A percentile compares a stretch with the other conserved stretches of the same genome.
Evolutionary conservation across 2,113 vertebrate genomes (phyloP).

Genomic region (Callipepla squamata): DNA sequence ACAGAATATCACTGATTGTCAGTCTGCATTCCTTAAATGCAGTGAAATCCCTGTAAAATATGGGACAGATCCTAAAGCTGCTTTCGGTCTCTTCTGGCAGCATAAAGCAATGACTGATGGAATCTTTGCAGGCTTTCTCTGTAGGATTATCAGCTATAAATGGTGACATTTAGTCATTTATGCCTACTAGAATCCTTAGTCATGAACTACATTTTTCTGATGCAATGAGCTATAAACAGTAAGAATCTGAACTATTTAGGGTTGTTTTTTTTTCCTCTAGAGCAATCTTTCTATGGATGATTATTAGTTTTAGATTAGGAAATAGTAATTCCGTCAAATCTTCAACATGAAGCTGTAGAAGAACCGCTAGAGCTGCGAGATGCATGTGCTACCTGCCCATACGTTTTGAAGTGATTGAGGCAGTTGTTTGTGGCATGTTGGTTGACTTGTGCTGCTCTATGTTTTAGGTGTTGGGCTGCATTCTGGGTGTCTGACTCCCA

Average conservation of each 20-base stretch:
- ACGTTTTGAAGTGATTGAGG: background rate
- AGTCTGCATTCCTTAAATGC: conserved; percentile 11
- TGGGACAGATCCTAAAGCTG: conserved; percentile 28
- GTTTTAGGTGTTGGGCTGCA: conserved; percentile 46
- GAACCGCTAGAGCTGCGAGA: background rate
- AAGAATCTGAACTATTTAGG: background rate
- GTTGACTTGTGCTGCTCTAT: conserved; percentile 5
- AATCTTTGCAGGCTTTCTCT: conserved; percentile 39
- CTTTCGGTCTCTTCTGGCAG: conserved; percentile 9
- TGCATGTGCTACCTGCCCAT: background rate
- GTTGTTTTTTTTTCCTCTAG: background rate
- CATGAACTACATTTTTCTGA: conserved; percentile 31
- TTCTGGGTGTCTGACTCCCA: conserved; percentile 79
- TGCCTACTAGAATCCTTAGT: conserved; percentile 35
- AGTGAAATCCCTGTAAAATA: conserved; percentile 32
- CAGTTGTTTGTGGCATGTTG: background rate
- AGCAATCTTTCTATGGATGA: background rate
- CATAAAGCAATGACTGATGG: conserved; percentile 51
- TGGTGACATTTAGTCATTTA: conserved; percentile 16
- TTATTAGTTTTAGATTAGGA: conserved; percentile 1
- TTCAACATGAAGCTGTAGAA: conserved; percentile 1
- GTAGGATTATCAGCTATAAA: conserved; percentile 46
- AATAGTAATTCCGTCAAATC: background rate
- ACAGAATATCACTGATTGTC: conserved; percentile 34
- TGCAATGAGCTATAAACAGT: conserved; percentile 27